phyloP scores from a whole-genome alignment of 2,797 vertebrate species.

The Pogonophryne albipinna region DNA sequence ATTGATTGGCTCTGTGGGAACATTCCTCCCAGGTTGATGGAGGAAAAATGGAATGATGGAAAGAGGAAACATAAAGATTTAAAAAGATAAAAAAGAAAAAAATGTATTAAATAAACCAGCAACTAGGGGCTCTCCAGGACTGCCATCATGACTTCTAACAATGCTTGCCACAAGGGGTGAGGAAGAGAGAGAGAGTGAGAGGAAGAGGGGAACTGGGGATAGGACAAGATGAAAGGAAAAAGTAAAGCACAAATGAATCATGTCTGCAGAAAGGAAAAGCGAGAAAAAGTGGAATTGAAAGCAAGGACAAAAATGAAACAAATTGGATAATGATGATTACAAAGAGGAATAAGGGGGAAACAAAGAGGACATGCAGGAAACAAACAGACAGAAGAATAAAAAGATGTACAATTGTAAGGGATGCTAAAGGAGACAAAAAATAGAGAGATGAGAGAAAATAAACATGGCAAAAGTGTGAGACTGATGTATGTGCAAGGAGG shows the following conservation, averaged over 20 bases:
- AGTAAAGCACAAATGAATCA: slow-evolving; percentile 42
- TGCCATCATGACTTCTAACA: slow-evolving; percentile 40
- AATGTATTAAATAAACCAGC: slow-evolving; percentile 17
- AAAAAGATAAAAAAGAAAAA: slow-evolving; percentile 26
- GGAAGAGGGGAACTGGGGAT: background rate
- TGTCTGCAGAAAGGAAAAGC: slow-evolving; percentile 32
- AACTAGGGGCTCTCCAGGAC: slow-evolving; percentile 26
- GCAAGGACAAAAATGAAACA: slow-evolving; percentile 22
- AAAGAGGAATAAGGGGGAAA: slow-evolving; percentile 8
- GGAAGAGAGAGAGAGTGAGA: background rate
- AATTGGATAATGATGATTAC: slow-evolving; percentile 39
- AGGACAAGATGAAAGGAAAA: slow-evolving; percentile 56
- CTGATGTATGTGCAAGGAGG: background rate
- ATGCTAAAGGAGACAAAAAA: background rate
- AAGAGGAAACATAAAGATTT: slow-evolving; percentile 55
- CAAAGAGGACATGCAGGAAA: slow-evolving; percentile 16
- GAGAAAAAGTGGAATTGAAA: slow-evolving; percentile 15
- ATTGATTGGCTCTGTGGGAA: slow-evolving; percentile 43
- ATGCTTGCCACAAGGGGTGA: slow-evolving; percentile 12
- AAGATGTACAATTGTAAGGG: background rate
- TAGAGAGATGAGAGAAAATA: slow-evolving; percentile 9
- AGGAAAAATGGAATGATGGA: slow-evolving; percentile 59
- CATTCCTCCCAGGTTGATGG: slow-evolving; percentile 62
- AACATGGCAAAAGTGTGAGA: slow-evolving; percentile 1
- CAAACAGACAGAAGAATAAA: slow-evolving; percentile 16